Evolutionary conservation across 2,113 vertebrate species (phyloP).

Genomic region (Cyprinus carpio): DNA sequence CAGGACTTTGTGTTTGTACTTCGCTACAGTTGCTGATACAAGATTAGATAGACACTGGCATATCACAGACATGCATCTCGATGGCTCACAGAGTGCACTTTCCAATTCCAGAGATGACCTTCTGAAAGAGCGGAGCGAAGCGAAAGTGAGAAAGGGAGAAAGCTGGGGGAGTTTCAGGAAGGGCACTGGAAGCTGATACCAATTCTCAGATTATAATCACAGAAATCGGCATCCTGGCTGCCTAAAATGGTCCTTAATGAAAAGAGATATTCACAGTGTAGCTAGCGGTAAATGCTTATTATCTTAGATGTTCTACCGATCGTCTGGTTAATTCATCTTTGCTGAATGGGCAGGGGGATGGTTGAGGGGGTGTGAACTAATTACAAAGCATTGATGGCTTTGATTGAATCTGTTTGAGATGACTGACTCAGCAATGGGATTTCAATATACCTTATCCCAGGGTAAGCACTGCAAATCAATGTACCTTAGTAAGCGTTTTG

Average conservation of each 20-base stretch:
- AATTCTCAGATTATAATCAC: constrained; percentile 30
- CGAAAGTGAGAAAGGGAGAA: constrained; percentile 16
- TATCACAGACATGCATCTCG: constrained; percentile 74
- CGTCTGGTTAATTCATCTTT: constrained; percentile 48
- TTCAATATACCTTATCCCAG: constrained; percentile 44
- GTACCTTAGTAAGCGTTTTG: constrained; percentile 51
- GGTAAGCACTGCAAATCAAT: constrained; percentile 40
- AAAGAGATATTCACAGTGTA: constrained; percentile 44
- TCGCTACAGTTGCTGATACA: constrained; percentile 73
- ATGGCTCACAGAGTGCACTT: constrained; percentile 72
- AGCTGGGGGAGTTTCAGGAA: constrained; percentile 22
- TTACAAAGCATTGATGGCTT: constrained; percentile 56
- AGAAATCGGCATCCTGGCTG: background rate
- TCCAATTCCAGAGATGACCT: constrained; percentile 76
- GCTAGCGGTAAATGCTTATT: constrained; percentile 38
- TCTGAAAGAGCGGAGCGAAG: constrained; percentile 58
- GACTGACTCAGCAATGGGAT: constrained; percentile 46
- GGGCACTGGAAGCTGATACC: constrained; percentile 20
- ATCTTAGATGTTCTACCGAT: constrained; percentile 35
- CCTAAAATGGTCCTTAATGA: constrained; percentile 34
- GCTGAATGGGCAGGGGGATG: constrained; percentile 36
- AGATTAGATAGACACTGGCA: constrained; percentile 77
- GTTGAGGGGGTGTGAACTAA: constrained; percentile 47
- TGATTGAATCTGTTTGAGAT: constrained; percentile 52
- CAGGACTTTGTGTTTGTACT: constrained; percentile 76